A percentile compares a stretch with the other conserved stretches of the same genome.
Conservation (phyloP, 2,888 invertebrate genomes). For the Protonemura montana region DNA sequence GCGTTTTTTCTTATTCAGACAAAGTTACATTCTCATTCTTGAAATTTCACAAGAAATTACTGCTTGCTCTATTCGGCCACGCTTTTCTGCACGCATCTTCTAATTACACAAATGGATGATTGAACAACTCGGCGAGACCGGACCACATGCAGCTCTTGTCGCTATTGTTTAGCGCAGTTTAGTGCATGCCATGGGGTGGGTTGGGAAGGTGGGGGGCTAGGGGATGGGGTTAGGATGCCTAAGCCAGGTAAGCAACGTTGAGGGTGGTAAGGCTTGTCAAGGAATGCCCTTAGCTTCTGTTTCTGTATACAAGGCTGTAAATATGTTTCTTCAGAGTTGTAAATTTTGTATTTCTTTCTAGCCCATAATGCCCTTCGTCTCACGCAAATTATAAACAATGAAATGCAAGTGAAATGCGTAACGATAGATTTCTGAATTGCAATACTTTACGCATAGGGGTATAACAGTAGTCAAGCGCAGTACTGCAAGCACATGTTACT, state of each 20-base stretch:
- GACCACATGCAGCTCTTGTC: background rate
- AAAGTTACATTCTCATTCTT: background rate
- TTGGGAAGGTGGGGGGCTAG: background rate
- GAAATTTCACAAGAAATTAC: background rate
- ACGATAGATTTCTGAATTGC: slow-evolving; percentile 24
- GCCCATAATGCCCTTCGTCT: background rate
- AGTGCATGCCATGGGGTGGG: background rate
- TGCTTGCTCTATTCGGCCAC: background rate
- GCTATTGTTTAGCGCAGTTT: background rate
- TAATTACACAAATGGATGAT: background rate
- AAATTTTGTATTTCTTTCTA: background rate
- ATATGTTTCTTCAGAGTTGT: background rate
- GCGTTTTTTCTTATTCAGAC: background rate
- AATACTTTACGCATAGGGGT: background rate
- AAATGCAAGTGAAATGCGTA: background rate
- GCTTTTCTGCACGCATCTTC: background rate
- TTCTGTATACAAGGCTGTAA: background rate
- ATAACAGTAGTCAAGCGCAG: background rate
- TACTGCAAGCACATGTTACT: background rate
- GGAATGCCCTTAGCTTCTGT: background rate
- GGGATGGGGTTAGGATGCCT: background rate
- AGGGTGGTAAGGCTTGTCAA: background rate
- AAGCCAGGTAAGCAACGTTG: background rate
- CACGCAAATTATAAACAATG: background rate
- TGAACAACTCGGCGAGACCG: background rate